Base-by-base conservation (phyloP, 2,797 vertebrate species). In the Gila robusta region DNA sequence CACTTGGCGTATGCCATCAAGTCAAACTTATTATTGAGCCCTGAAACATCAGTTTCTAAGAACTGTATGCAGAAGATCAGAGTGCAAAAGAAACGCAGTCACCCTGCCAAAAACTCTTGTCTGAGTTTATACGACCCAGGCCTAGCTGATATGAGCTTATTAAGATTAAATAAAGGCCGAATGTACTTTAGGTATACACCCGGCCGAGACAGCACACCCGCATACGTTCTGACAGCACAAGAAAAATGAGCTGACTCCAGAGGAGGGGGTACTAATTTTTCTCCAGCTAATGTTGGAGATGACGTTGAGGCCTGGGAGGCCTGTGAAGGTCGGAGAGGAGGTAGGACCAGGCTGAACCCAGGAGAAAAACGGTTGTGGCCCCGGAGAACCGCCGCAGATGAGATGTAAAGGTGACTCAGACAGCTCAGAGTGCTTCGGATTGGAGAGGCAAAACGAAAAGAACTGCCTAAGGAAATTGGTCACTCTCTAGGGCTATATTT, bases 201-300 rank as follows among this genome's bases (percentile, higher is more conserved):
- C 39, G n/a, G 59, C 44, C 59, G 14, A 83, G 79, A 66, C 80
- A 10, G 21, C 56, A 32, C 1, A n/a, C 66, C 54, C 7, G 32
- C 54, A 17, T 79, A 62, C n/a, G 19, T 69, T 88, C 79, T 89
- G 90, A 87, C 87, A 88, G 84, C 59, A 26, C 17, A 89, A 89
- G 89, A 91, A 82, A 89, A 91, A 89, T 86, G 86, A 91, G 84
- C 67, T 79, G 44, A 71, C 69, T 78, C 70, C 79, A 73, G 66
- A 69, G 67, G 64, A 86, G 54, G 70, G 44, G 79, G 56, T 80
- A 87, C 83, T 88, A 54, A 82, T 89, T 88, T 86, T 84, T 86
- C 86, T 84, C 59, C 64, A 81, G 86, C 86, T 91, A 88, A 86
- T 87, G 81, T 85, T 73, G 80, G 49, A 79, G 74, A 70, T 78